Evolutionary conservation across 2,888 invertebrate genomes (phyloP).

Genomic region (Trachelus stipa): DNA sequence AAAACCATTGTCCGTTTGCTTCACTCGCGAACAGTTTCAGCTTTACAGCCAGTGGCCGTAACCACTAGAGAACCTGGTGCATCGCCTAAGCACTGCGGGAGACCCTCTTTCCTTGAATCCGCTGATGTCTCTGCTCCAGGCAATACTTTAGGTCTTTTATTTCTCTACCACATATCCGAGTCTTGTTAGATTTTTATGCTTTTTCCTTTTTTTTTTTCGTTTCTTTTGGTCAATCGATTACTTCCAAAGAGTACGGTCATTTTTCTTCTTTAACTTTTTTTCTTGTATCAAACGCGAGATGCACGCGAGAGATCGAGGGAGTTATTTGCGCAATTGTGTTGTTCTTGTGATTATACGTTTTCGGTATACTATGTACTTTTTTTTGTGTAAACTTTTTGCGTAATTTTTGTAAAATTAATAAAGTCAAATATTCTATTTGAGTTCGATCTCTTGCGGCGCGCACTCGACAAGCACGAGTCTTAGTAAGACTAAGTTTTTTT

Average conservation of each 20-base stretch:
- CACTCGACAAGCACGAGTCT: neutral
- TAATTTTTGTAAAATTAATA: neutral
- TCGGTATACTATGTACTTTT: neutral
- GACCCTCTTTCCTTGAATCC: conserved; percentile 55
- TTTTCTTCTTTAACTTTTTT: neutral
- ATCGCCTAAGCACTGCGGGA: conserved; percentile 49
- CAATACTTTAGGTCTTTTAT: conserved; percentile 30
- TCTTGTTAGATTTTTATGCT: neutral
- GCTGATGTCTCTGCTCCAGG: conserved; percentile 54
- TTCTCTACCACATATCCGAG: neutral
- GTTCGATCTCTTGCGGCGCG: neutral
- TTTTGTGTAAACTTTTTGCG: neutral
- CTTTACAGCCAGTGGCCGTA: conserved; percentile 87
- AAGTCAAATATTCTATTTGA: neutral
- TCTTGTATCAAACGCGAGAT: neutral
- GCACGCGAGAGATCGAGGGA: neutral
- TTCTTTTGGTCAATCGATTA: neutral
- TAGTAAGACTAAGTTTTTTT: neutral
- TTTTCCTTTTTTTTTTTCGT: neutral
- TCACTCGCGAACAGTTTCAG: conserved; percentile 79
- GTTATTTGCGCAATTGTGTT: neutral
- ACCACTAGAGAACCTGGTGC: conserved; percentile 68
- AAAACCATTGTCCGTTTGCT: conserved; percentile 87
- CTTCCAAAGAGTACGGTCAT: neutral
- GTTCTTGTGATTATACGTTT: neutral